These are phyloP conservation scores for Phrynocephalus vlangalii DNA, from an alignment of 2,797 vertebrate species.

Conservation along the genomic window DNA sequence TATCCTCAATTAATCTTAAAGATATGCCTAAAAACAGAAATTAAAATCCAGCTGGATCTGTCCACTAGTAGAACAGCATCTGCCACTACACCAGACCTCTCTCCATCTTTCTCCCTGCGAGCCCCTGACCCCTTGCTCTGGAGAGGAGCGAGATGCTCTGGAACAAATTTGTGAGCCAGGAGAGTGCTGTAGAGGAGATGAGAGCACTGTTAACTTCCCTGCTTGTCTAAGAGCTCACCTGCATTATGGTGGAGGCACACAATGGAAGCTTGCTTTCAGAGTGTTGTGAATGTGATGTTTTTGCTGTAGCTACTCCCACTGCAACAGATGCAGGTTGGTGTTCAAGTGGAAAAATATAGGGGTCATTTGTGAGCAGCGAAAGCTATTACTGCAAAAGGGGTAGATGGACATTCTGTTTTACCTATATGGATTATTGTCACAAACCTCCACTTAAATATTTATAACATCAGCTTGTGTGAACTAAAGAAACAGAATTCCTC, in stretches of 20 bases:
- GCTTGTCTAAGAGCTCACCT: neutral
- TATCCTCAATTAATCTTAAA: neutral
- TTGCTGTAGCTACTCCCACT: too few relatives aligned
- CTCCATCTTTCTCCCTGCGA: neutral
- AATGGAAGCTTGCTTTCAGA: neutral
- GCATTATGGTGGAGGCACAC: too few relatives aligned
- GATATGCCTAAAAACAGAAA: neutral
- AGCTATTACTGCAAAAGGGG: neutral
- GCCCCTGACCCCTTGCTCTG: neutral
- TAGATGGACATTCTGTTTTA: neutral
- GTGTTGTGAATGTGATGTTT: too few relatives aligned
- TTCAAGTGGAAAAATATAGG: neutral
- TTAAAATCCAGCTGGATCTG: neutral
- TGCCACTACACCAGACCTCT: neutral
- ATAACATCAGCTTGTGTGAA: slow-evolving; percentile 12
- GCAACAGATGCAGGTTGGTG: neutral
- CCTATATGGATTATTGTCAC: neutral
- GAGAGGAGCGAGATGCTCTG: neutral
- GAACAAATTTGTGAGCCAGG: neutral
- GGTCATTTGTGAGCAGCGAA: neutral
- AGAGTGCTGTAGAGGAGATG: neutral
- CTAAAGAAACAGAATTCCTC: neutral
- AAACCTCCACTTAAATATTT: neutral
- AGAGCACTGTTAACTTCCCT: neutral
- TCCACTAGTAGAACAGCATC: too few relatives aligned